Percentiles rank a stretch among this genome's conserved stretches.
These are phyloP conservation scores for Stenoptilia bipunctidactyla DNA, from an alignment of 2,888 invertebrate species.

Conservation along the genomic window DNA sequence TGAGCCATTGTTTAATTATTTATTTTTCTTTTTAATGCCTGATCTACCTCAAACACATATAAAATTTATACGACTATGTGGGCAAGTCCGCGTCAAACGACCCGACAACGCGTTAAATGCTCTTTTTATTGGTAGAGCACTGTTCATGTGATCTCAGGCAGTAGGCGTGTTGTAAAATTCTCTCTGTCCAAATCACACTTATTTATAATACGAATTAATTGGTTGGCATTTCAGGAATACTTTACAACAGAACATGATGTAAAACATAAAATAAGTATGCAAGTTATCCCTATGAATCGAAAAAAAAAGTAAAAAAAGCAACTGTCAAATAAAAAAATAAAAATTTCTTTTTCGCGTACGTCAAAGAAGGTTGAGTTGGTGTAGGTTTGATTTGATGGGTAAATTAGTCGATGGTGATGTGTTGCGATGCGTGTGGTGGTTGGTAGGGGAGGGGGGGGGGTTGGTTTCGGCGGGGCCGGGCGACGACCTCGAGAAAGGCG, in stretches of 20 bases:
- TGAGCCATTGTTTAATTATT: background rate
- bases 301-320: too few species aligned
- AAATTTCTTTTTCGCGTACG: too few species aligned
- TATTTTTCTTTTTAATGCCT: slow-evolving; percentile 21
- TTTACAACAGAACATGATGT: too few species aligned
- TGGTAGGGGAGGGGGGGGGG: slow-evolving; percentile 28
- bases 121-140: slow-evolving; percentile 38
- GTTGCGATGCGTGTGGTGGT: slow-evolving; percentile 11
- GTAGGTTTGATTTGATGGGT: slow-evolving; percentile 19
- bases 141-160: slow-evolving; percentile 30
- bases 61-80: slow-evolving; percentile 40
- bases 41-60: slow-evolving; percentile 32
- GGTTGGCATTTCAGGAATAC: too few species aligned
- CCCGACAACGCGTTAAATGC: slow-evolving; percentile 29
- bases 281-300: too few species aligned
- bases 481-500: slow-evolving; percentile 65
- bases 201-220: slow-evolving; percentile 6
- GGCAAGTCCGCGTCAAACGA: slow-evolving; percentile 27
- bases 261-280: too few species aligned
- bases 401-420: slow-evolving; percentile 25
- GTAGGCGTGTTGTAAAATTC: slow-evolving; percentile 52
- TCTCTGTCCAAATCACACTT: slow-evolving; percentile 27
- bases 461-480: slow-evolving; percentile 26
- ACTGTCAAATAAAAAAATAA: too few species aligned
- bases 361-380: background rate